phyloP scores from a whole-genome alignment of 2,797 vertebrate genomes.

The Tamandua tetradactyla region DNA sequence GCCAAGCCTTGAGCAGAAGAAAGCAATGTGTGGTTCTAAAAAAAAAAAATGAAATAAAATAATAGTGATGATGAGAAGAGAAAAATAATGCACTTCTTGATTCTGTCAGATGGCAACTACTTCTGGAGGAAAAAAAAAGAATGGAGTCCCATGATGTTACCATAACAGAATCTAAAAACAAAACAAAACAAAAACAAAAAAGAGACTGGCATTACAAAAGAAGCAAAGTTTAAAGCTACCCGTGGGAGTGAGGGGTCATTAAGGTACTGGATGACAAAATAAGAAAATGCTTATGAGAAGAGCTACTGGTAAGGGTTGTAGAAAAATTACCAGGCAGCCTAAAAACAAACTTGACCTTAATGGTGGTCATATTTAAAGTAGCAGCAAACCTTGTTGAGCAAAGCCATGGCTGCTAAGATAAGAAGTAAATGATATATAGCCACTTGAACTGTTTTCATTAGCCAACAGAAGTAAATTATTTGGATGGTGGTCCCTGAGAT shows the following conservation, averaged over 20 bases:
- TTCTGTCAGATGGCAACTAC: conserved; percentile 20
- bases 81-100: conserved; percentile 52
- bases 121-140: background rate
- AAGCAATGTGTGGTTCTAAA: conserved; percentile 60
- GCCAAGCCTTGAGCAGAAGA: conserved; percentile 57
- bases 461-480: background rate
- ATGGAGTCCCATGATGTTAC: conserved; percentile 38
- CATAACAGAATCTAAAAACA: conserved; percentile 49
- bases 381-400: background rate
- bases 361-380: background rate
- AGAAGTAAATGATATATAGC: background rate
- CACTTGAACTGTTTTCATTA: background rate
- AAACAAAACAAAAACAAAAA: background rate
- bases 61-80: conserved; percentile 69
- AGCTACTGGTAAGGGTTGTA: background rate
- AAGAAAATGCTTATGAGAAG: conserved; percentile 41
- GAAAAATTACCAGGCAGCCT: conserved; percentile 30
- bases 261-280: conserved; percentile 52
- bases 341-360: conserved; percentile 61
- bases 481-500: background rate
- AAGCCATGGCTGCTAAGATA: background rate
- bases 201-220: conserved; percentile 34
- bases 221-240: conserved; percentile 56
- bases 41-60: conserved; percentile 60
- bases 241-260: conserved; percentile 44